Conservation (phyloP, 2,113 vertebrate genomes). For the Paracanthobrama guichenoti region DNA sequence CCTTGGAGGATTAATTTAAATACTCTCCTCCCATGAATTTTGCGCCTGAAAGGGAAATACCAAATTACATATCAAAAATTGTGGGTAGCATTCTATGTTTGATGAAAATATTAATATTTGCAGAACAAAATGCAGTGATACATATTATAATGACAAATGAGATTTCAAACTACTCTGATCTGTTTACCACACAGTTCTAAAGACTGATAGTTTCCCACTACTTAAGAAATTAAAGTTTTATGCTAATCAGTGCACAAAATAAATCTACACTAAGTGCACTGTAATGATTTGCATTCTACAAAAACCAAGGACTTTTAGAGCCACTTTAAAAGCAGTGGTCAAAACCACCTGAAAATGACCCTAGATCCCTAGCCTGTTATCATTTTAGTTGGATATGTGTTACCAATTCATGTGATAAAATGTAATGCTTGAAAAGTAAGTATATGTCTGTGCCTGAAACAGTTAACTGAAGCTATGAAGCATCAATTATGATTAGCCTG, state of each 20-base stretch:
- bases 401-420: not conserved
- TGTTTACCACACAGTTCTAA: not conserved
- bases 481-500: conserved; percentile 60
- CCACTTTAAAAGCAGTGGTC: not conserved
- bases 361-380: no score
- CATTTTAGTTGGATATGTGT: not conserved
- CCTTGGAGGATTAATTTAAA: no score
- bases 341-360: not conserved
- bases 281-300: not conserved
- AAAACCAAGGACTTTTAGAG: not conserved
- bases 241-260: not conserved
- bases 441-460: not conserved
- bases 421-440: not conserved
- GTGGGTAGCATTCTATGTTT: not conserved
- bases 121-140: not conserved
- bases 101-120: not conserved
- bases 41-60: no score
- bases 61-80: not conserved
- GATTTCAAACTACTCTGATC: not conserved
- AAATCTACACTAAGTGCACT: conserved; percentile 3
- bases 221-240: conserved; percentile 2
- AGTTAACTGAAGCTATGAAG: conserved; percentile 42
- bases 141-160: not conserved
- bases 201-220: not conserved
- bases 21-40: no score